Base-by-base conservation (phyloP, 2,888 invertebrate species). In the Odontocerum albicorne region DNA sequence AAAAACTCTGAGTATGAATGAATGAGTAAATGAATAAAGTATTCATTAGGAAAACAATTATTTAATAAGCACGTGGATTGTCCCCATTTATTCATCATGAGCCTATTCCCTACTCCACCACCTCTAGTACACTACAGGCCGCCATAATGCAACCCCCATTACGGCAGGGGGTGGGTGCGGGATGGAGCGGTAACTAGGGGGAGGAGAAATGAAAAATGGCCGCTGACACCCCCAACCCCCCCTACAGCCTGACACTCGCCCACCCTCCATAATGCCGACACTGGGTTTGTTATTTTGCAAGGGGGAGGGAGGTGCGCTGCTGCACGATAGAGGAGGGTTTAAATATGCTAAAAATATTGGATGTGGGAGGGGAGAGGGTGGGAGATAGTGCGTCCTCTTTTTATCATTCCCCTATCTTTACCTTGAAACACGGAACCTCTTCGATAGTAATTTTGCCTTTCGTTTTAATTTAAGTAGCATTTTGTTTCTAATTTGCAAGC, bases 141-240 rank as follows among this genome's bases (percentile, higher is more conserved):
- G 44, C 51, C 50, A 59, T 49, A 49, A 60, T 53, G 54, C 40
- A 27, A 47, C 36, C 36, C 53, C 33, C 49, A 38, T 39, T 43
- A 38, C 44, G 20, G 33, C 19, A n/a, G n/a, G n/a, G n/a, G n/a
- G n/a, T n/a, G n/a, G n/a, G n/a, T n/a, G n/a, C n/a, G n/a, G n/a
- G n/a, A n/a, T n/a, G n/a, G n/a, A n/a, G n/a, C n/a, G n/a, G n/a
- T n/a, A n/a, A n/a, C 33, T 39, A 46, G 57, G 51, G 36, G 46
- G 51, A 44, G 40, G 53, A 21, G 54, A 60, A 60, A 60, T 60
- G 59, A 60, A 60, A 60, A 60, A 60, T 60, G 59, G 59, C 59
- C 57, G 59, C 51, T 53, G 49, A 47, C 49, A 35, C 56, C 54
- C 36, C 46, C 32, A n/a, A n/a, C 22, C 40, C 47, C 16, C 32